Conservation (phyloP, 2,113 vertebrate species). For the Nothobranchius kuhntae region DNA sequence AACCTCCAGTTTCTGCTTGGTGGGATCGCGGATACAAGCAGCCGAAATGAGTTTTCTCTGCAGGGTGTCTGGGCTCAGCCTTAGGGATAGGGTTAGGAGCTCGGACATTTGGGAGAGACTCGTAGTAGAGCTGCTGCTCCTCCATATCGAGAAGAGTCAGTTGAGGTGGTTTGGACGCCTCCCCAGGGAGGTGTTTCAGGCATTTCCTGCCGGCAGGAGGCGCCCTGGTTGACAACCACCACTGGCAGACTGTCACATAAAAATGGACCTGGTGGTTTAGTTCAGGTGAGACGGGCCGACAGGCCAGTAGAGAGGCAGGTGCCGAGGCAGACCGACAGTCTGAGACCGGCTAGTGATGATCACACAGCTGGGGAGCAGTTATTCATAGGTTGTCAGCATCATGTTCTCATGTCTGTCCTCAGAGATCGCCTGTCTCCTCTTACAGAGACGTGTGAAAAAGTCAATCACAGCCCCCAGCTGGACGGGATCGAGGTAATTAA, state of each 20-base stretch:
- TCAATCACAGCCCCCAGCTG: conserved; percentile 68
- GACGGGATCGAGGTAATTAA: conserved; percentile 65
- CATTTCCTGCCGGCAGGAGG: no score
- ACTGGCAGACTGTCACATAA: neutral
- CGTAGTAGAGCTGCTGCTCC: no score
- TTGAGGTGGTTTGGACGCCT: no score
- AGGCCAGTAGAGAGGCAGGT: conserved; percentile 8
- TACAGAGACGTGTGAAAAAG: conserved; percentile 67
- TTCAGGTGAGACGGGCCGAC: conserved; percentile 4
- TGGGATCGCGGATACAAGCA: no score
- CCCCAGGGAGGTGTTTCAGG: no score
- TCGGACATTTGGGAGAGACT: no score
- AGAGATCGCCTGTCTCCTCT: conserved; percentile 46
- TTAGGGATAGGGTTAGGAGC: no score
- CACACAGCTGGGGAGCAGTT: conserved; percentile 37
- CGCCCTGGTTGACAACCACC: neutral
- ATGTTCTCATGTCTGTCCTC: conserved; percentile 58
- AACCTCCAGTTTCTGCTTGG: no score
- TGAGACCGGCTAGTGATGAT: conserved; percentile 44
- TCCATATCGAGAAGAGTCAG: no score
- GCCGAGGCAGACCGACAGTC: conserved; percentile 20
- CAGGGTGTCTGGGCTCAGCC: no score
- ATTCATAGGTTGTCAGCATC: conserved; percentile 58
- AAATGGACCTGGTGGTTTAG: conserved; percentile 5
- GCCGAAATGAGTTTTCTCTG: no score